These are phyloP conservation scores for Crossaster papposus DNA, from an alignment of 53 echinoderm and acorn worm genomes.

Conservation along the genomic window DNA sequence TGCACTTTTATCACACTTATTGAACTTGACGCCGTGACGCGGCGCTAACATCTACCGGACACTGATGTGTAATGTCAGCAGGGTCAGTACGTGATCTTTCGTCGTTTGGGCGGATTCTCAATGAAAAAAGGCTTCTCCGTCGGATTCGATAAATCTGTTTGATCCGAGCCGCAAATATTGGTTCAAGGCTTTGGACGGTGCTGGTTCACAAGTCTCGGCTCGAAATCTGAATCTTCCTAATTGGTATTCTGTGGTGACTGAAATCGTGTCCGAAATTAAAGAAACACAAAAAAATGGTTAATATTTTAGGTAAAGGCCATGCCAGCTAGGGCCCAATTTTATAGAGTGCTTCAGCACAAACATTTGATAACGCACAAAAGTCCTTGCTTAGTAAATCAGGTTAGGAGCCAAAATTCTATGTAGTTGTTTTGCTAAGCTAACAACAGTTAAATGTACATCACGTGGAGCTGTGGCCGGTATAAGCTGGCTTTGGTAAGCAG, in stretches of 20 bases:
- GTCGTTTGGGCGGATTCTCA: neutral
- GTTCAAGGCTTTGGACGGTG: neutral
- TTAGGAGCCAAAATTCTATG: too few relatives aligned
- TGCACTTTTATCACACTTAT: neutral
- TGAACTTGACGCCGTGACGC: neutral
- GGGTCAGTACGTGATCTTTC: constrained; percentile 13
- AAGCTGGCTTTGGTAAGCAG: too few relatives aligned
- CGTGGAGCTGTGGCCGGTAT: too few relatives aligned
- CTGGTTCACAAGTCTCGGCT: neutral
- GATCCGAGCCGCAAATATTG: neutral
- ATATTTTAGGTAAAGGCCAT: too few relatives aligned
- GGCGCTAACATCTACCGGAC: constrained; percentile 4
- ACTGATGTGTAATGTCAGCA: neutral
- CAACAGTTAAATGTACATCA: too few relatives aligned
- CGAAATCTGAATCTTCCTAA: neutral
- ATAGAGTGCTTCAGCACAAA: too few relatives aligned
- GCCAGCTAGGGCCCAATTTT: too few relatives aligned
- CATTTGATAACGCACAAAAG: too few relatives aligned
- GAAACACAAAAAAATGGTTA: too few relatives aligned
- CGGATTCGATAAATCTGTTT: constrained; percentile 7
- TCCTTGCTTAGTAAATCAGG: too few relatives aligned
- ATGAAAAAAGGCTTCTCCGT: neutral
- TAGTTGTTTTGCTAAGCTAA: too few relatives aligned
- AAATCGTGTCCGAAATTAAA: neutral
- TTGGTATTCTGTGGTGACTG: neutral